These are phyloP conservation scores for Sphaerophoria taeniata DNA, from an alignment of 2,888 invertebrate genomes.

Conservation along the genomic window DNA sequence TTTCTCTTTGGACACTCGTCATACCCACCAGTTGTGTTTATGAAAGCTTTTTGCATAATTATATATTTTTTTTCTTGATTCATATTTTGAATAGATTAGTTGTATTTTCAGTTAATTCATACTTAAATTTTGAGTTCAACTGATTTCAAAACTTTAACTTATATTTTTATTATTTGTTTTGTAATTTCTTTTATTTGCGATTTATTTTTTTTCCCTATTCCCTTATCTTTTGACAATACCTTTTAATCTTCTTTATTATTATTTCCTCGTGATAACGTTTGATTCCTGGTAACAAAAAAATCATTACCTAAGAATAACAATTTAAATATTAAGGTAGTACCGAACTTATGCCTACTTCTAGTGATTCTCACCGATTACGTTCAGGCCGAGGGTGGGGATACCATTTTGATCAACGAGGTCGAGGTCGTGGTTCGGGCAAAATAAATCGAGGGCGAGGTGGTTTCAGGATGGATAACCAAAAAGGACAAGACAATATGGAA, in stretches of 20 bases:
- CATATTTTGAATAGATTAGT: background rate
- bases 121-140: too few relatives aligned
- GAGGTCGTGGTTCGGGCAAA: background rate
- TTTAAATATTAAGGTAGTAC: background rate
- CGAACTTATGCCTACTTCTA: constrained; percentile 5
- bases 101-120: too few relatives aligned
- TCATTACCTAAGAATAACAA: background rate
- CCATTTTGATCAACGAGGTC: background rate
- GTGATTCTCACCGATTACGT: background rate
- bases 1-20: background rate
- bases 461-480: background rate
- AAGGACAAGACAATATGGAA: background rate
- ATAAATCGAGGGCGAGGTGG: background rate
- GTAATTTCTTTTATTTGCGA: background rate
- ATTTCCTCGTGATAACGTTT: background rate
- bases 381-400: background rate
- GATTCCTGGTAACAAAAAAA: too few relatives aligned
- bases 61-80: constrained; percentile 1
- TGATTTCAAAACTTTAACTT: too few relatives aligned
- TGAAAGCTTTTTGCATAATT: background rate
- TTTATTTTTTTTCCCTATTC: background rate
- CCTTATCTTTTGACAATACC: background rate
- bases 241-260: background rate
- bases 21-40: constrained; percentile 7
- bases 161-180: too few relatives aligned